Base-by-base conservation (phyloP, 2,888 invertebrate species). In the Callosobruchus maculatus region DNA sequence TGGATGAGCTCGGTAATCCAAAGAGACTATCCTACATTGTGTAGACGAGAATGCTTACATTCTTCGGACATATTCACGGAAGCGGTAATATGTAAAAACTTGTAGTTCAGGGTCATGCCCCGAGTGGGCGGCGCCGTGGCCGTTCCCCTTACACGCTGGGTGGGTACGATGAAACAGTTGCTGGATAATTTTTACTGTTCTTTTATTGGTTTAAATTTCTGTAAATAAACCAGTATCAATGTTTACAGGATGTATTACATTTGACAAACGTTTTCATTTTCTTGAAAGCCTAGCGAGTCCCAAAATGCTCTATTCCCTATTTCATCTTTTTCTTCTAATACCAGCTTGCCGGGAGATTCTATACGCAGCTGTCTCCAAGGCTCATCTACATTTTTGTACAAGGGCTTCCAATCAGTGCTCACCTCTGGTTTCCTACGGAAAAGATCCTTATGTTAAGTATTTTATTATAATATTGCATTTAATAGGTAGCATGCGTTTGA, bases 251-350 rank as follows among this genome's bases (percentile, higher is more conserved):
- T 49, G 49, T 13, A 49, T 49, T 49, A 49, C 13, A 49, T 49
- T 49, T 49, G 9, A 18, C 49, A 49, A 49, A 71, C 13, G 7
- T 49, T 20, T 31, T 71, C 71, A 30, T 71, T 71, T 20, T 71
- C 71, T 26, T 71, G 18, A 18, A 71, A 67, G 0, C 9, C 9
- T 13, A 71, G 22, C 2, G 71, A 66, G 66, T 75, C 70, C 82
- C 81, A 82, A 71, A 82, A 81, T 22, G 77, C 77, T 30, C 49
- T 72, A 2, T 78, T 77, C 20, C 72, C 78, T 31, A 82, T 72
- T 22, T 71, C 71, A 21, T 75, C 70, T 21, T 69, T 77, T 67
- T 68, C 74, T 72, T 77, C 74, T 76, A 82, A 76, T 70, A 74
- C 71, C 30, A 82, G 71, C 31, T 78, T 72, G 68, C 78, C 72